A percentile compares a stretch with the other conserved stretches of the same genome.
phyloP scores from a whole-genome alignment of 2,113 vertebrate genomes.

The Hippolais icterina region DNA sequence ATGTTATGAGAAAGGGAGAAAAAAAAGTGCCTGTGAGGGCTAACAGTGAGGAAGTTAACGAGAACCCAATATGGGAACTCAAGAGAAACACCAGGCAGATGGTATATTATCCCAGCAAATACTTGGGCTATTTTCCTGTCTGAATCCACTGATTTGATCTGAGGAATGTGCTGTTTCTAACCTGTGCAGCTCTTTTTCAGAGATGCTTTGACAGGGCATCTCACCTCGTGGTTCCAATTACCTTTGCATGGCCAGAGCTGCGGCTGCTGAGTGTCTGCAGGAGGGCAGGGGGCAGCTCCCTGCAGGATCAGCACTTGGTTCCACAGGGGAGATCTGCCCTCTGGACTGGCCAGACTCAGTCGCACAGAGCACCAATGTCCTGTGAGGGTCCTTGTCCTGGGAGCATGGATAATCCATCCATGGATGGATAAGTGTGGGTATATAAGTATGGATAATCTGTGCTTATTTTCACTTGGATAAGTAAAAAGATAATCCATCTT shows the following conservation, averaged over 20 bases:
- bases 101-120: background rate
- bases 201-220: background rate
- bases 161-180: background rate
- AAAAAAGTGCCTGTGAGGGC: background rate
- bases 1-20: background rate
- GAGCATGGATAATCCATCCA: background rate
- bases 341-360: background rate
- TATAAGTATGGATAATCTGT: background rate
- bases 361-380: background rate
- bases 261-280: background rate
- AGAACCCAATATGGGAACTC: background rate
- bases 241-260: background rate
- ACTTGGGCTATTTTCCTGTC: background rate
- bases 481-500: accelerated
- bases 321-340: background rate
- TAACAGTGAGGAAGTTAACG: background rate
- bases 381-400: background rate
- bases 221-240: background rate
- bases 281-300: background rate
- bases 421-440: background rate
- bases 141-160: background rate
- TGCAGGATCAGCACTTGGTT: background rate
- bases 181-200: background rate
- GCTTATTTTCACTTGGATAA: background rate
- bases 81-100: background rate